Evolutionary conservation across 1,140 invertebrate species (phyloP).

Genomic region (Harpegnathos saltator): DNA sequence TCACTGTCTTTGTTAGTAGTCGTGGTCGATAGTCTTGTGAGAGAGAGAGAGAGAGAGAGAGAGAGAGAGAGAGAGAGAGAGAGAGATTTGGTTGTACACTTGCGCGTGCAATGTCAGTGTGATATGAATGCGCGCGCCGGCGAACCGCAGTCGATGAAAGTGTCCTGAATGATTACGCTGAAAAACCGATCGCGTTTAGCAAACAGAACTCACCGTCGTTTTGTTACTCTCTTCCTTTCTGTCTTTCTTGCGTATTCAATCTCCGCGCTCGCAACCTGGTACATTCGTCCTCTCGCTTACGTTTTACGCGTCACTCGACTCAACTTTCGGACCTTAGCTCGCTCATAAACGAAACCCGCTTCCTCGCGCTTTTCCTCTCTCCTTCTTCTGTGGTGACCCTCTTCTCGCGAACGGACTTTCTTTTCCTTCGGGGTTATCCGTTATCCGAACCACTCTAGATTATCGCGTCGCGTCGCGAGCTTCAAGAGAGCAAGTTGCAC

Average conservation of each 20-base stretch:
- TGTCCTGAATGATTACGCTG: slow-evolving; percentile 62
- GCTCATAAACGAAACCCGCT: no score
- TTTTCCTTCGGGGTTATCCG: background rate
- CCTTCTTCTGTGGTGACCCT: no score
- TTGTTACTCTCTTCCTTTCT: no score
- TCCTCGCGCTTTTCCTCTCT: no score
- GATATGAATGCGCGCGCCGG: slow-evolving; percentile 9
- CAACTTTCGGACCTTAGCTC: no score
- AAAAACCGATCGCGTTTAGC: background rate
- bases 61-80: no score
- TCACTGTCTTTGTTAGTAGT: slow-evolving; percentile 26
- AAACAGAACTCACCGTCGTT: background rate
- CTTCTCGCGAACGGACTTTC: background rate
- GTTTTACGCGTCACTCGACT: no score
- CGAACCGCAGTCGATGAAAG: slow-evolving; percentile 61
- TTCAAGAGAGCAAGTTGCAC: background rate
- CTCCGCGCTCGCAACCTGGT: no score
- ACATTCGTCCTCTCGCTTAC: no score
- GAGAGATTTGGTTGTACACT: slow-evolving; percentile 30
- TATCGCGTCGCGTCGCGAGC: background rate
- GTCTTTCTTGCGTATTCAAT: no score
- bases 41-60: background rate
- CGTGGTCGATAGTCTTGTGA: slow-evolving; percentile 2
- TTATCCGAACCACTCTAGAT: background rate
- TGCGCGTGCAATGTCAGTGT: slow-evolving; percentile 15